phyloP scores from a whole-genome alignment of 2,113 vertebrate genomes.

The Campylorhamphus procurvoides region DNA sequence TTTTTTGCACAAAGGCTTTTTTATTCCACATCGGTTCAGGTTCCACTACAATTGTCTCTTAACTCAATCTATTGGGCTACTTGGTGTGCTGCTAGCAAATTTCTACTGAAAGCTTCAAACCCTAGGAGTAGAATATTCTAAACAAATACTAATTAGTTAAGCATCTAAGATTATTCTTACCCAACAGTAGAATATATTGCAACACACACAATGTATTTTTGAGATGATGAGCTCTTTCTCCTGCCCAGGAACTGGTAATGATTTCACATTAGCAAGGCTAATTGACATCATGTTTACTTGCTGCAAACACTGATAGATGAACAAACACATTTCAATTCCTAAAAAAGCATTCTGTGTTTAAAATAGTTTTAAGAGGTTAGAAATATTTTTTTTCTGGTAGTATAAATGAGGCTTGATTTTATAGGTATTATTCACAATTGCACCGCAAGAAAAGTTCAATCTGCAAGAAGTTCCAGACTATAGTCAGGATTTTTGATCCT shows the following conservation, averaged over 20 bases:
- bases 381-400: not conserved
- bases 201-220: not conserved
- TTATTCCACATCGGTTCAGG: not conserved
- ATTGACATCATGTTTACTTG: constrained; percentile 66
- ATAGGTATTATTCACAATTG: not conserved
- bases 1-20: not conserved
- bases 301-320: constrained; percentile 55
- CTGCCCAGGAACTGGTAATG: constrained; percentile 5
- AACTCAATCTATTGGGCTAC: not conserved
- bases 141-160: not conserved
- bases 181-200: not conserved
- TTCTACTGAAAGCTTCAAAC: not conserved
- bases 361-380: constrained; percentile 15
- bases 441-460: not conserved
- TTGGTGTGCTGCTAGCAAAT: not conserved
- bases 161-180: not conserved
- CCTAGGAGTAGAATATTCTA: not conserved
- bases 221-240: constrained; percentile 51
- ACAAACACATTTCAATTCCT: constrained; percentile 48
- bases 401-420: not conserved
- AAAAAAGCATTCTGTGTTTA: constrained; percentile 6
- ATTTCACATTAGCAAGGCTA: constrained; percentile 64
- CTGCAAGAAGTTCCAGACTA: not conserved
- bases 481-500: not conserved
- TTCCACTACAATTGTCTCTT: not conserved